Percentiles rank a stretch among this genome's conserved stretches.
phyloP scores from a whole-genome alignment of 2,113 vertebrate genomes.

The Embiotoca jacksoni region DNA sequence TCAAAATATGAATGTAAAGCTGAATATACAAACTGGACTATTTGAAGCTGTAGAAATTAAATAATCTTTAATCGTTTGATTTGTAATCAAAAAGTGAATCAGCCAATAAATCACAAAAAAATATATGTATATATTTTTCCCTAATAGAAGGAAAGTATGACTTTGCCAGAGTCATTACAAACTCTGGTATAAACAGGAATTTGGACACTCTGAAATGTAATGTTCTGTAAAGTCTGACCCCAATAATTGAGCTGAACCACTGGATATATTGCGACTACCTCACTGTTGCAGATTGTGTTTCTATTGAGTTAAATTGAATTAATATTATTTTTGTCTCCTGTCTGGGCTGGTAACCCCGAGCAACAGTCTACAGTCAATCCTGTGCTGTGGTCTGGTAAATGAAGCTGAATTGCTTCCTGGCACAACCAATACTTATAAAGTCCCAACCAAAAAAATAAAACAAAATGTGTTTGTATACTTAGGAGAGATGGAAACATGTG shows the following conservation, averaged over 20 bases:
- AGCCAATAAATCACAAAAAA: constrained; percentile 9
- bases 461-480: constrained; percentile 46
- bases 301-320: constrained; percentile 57
- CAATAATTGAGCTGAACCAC: too few species aligned
- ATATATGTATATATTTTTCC: background rate
- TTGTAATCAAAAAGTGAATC: background rate
- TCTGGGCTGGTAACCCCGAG: constrained; percentile 56
- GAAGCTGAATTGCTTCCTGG: constrained; percentile 55
- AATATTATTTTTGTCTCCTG: constrained; percentile 62
- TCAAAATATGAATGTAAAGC: too few species aligned
- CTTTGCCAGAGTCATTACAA: background rate
- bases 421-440: constrained; percentile 61
- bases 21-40: too few species aligned
- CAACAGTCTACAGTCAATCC: constrained; percentile 48
- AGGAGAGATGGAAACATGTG: constrained; percentile 46
- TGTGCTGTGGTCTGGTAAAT: constrained; percentile 60
- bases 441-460: constrained; percentile 32
- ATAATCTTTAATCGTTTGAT: too few species aligned
- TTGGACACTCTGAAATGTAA: too few species aligned
- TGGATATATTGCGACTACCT: constrained; percentile 16
- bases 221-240: too few species aligned
- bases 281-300: constrained; percentile 15
- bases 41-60: too few species aligned
- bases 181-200: constrained; percentile 14
- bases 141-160: background rate